Evolutionary conservation across 2,113 vertebrate species (phyloP).

Genomic region (Ammospiza caudacuta): DNA sequence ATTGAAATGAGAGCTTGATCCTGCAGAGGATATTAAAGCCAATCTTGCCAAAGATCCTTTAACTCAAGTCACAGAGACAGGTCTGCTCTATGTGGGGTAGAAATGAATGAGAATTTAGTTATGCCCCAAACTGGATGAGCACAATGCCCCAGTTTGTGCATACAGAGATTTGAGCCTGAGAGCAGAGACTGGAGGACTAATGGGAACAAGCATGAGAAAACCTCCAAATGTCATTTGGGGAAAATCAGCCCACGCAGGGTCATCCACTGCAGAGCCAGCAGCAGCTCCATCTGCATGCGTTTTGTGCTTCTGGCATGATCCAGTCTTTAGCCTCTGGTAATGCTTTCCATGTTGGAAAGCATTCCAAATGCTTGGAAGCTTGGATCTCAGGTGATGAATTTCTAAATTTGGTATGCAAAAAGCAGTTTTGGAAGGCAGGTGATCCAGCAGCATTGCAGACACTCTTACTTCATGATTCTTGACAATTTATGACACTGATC

Average conservation of each 20-base stretch:
- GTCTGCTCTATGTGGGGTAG: neutral
- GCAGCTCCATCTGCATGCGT: neutral
- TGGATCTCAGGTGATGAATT: neutral
- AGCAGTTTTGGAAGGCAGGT: neutral
- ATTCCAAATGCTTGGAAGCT: neutral
- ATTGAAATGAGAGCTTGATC: neutral
- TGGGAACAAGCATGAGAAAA: neutral
- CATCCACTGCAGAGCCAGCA: neutral
- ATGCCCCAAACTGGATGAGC: neutral
- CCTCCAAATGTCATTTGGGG: neutral
- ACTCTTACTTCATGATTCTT: constrained; percentile 11
- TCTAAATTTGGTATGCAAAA: neutral
- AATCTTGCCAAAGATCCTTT: neutral
- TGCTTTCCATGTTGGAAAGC: neutral
- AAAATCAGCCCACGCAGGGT: neutral
- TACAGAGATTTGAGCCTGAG: neutral
- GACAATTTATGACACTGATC: constrained; percentile 20
- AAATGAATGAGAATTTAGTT: neutral
- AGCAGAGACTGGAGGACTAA: neutral
- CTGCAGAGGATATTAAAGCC: neutral
- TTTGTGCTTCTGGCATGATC: neutral
- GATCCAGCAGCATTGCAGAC: neutral
- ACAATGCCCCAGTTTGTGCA: neutral
- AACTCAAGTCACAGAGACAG: neutral
- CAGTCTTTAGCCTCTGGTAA: neutral